These are phyloP conservation scores for Ophioninae sp. DNA, from an alignment of 2,888 invertebrate species.

Conservation along the genomic window DNA sequence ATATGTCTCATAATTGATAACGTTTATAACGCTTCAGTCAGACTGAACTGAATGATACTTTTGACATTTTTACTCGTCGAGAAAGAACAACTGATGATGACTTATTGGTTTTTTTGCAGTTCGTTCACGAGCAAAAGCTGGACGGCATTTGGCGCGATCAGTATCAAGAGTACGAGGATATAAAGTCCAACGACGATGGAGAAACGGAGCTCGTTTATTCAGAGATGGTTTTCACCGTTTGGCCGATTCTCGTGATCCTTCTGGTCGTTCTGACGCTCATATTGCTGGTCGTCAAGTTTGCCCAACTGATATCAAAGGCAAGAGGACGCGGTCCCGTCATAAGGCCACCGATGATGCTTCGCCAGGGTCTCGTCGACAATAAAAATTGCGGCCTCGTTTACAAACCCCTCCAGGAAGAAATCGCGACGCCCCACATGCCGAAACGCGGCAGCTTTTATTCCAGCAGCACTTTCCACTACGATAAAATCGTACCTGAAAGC, in stretches of 20 bases:
- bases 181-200: conserved; percentile 34
- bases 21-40: neutral
- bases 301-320: conserved; percentile 72
- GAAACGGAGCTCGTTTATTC: conserved; percentile 28
- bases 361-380: conserved; percentile 81
- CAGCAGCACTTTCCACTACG: conserved; percentile 85
- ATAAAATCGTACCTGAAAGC: conserved; percentile 85
- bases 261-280: conserved; percentile 65
- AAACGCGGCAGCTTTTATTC: conserved; percentile 83
- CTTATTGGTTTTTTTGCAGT: conserved; percentile 41
- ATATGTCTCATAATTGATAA: too few relatives aligned
- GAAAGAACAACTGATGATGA: neutral
- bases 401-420: conserved; percentile 90
- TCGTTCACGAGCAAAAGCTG: conserved; percentile 68
- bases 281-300: conserved; percentile 70
- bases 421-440: conserved; percentile 86
- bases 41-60: neutral
- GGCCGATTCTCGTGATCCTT: conserved; percentile 72
- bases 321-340: conserved; percentile 76
- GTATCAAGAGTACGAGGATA: conserved; percentile 74
- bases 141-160: conserved; percentile 71
- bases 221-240: conserved; percentile 69
- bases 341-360: conserved; percentile 78
- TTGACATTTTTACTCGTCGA: neutral
- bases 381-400: conserved; percentile 90